Evolutionary conservation across 2,113 vertebrate genomes (phyloP).

Genomic region (Crotalus horridus): DNA sequence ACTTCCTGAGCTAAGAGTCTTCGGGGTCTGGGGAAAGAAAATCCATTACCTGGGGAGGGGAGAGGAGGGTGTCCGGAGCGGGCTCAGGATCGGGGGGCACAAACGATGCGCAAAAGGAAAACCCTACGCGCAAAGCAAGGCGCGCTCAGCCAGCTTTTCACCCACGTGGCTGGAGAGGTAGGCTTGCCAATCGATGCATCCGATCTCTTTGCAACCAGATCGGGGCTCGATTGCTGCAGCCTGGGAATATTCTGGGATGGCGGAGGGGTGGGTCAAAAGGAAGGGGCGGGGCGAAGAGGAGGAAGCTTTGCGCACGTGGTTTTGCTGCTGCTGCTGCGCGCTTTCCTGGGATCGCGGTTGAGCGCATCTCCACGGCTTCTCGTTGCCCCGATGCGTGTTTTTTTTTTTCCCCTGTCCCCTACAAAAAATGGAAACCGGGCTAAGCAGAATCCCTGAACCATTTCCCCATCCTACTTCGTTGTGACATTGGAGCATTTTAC

Average conservation of each 20-base stretch:
- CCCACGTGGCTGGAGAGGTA: not conserved
- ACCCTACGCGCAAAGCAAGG: not conserved
- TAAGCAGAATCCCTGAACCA: not conserved
- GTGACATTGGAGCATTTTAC: rapidly evolving
- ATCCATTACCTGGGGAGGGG: not conserved
- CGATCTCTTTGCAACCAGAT: not conserved
- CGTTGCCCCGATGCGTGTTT: no score
- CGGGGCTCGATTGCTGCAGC: not conserved
- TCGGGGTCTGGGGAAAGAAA: not conserved
- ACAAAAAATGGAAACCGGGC: not conserved
- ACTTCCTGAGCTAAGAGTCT: not conserved
- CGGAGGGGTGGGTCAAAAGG: not conserved
- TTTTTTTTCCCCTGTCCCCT: no score
- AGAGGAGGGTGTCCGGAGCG: not conserved
- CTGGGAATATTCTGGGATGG: not conserved
- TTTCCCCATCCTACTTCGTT: not conserved
- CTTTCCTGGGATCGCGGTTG: not conserved
- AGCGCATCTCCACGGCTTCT: not conserved
- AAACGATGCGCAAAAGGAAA: not conserved
- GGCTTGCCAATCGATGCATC: not conserved
- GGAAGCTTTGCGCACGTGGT: not conserved
- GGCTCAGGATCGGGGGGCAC: not conserved
- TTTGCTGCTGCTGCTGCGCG: not conserved
- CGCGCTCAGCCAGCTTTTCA: not conserved
- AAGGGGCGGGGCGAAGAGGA: not conserved